phyloP scores from a whole-genome alignment of 2,888 invertebrate genomes.

The Agrotis ipsilon region DNA sequence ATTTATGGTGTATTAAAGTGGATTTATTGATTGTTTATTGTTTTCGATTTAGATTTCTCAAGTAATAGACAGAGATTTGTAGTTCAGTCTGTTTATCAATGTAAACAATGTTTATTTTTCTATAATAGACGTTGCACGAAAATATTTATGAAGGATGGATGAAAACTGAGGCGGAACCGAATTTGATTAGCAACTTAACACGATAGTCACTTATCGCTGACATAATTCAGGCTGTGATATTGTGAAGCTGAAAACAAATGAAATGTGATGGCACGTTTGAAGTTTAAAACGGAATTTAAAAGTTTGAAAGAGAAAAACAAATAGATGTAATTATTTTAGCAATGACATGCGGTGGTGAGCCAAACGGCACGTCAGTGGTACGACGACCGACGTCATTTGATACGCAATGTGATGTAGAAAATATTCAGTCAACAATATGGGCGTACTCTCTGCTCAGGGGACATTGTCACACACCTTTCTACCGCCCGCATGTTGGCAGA shows the following conservation, averaged over 20 bases:
- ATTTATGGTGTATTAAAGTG: slow-evolving; percentile 77
- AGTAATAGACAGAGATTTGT: slow-evolving; percentile 67
- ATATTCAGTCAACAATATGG: slow-evolving; percentile 61
- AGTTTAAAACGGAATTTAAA: slow-evolving; percentile 45
- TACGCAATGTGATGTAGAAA: slow-evolving; percentile 62
- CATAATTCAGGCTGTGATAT: slow-evolving; percentile 37
- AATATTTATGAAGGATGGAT: slow-evolving; percentile 18
- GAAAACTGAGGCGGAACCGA: slow-evolving; percentile 23
- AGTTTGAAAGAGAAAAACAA: slow-evolving; percentile 59
- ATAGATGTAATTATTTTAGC: slow-evolving; percentile 57
- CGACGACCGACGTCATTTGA: slow-evolving; percentile 61
- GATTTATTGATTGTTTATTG: slow-evolving; percentile 81
- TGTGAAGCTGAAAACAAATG: slow-evolving; percentile 30
- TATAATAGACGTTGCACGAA: slow-evolving; percentile 28
- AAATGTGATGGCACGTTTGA: slow-evolving; percentile 39
- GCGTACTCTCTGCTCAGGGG: slow-evolving; percentile 59
- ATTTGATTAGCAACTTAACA: slow-evolving; percentile 31
- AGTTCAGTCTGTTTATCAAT: slow-evolving; percentile 55
- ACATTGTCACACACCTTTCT: slow-evolving; percentile 61
- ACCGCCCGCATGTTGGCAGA: slow-evolving; percentile 50
- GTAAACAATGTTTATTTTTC: slow-evolving; percentile 57
- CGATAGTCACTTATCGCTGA: slow-evolving; percentile 42
- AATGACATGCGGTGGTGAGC: slow-evolving; percentile 55
- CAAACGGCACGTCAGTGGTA: slow-evolving; percentile 61
- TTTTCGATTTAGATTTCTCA: slow-evolving; percentile 72